These are phyloP conservation scores for Sparus aurata DNA, from an alignment of 2,797 vertebrate species.

Conservation along the genomic window DNA sequence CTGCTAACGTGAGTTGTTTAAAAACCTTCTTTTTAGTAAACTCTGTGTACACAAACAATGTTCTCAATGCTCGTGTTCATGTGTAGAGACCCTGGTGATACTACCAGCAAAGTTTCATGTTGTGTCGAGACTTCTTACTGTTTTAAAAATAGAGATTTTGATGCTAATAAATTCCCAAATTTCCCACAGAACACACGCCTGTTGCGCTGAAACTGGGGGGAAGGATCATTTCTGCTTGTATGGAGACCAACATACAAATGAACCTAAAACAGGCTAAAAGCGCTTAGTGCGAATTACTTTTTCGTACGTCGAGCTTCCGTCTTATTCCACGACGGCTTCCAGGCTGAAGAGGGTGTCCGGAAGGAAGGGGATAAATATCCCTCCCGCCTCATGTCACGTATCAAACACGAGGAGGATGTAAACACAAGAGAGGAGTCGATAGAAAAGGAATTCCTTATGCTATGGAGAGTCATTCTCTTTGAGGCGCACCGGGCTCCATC, in stretches of 20 bases:
- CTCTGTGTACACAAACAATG: too few species aligned
- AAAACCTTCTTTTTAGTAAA: too few species aligned
- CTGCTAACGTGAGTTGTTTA: too few species aligned
- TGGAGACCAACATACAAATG: not conserved
- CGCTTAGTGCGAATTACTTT: too few species aligned
- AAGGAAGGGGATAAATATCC: slow-evolving; percentile 46
- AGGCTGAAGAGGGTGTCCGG: slow-evolving; percentile 18
- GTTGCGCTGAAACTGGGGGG: not conserved
- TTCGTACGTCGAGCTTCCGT: not conserved
- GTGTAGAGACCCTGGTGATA: too few species aligned
- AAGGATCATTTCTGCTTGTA: too few species aligned
- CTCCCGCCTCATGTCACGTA: slow-evolving; percentile 49
- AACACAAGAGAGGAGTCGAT: slow-evolving; percentile 34
- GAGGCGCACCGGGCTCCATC: slow-evolving; percentile 41
- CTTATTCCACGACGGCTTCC: not conserved
- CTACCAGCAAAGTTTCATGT: too few species aligned
- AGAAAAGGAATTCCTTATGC: slow-evolving; percentile 46
- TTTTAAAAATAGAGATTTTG: too few species aligned
- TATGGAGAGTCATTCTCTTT: slow-evolving; percentile 56
- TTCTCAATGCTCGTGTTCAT: too few species aligned
- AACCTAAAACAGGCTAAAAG: not conserved
- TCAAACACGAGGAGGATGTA: slow-evolving; percentile 57
- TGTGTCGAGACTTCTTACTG: too few species aligned
- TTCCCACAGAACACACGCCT: not conserved
- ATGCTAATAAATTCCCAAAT: too few species aligned